These are phyloP conservation scores for Pantelozetes paolii DNA, from an alignment of 2,888 invertebrate species.

Conservation along the genomic window DNA sequence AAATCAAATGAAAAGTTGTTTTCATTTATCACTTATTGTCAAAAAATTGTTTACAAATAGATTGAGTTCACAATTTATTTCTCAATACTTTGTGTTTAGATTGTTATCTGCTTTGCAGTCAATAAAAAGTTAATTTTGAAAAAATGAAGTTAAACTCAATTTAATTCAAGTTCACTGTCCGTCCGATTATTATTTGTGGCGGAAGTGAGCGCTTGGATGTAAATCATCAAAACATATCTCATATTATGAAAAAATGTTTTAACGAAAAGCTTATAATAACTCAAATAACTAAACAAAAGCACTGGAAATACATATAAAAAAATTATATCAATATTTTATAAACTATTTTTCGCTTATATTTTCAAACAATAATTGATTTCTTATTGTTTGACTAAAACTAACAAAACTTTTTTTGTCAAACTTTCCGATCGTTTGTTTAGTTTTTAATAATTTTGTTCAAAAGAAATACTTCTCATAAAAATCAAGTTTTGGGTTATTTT, in stretches of 20 bases:
- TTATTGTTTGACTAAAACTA: not conserved
- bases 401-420: not conserved
- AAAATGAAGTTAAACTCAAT: not conserved
- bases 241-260: not conserved
- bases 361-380: not conserved
- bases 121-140: not conserved
- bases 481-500: too few relatives aligned
- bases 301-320: too few relatives aligned
- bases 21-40: not conserved
- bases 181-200: not conserved
- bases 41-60: not conserved
- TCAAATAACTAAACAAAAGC: too few relatives aligned
- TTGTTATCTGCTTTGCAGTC: not conserved
- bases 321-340: too few relatives aligned
- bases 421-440: not conserved
- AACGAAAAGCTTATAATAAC: not conserved
- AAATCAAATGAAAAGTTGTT: not conserved
- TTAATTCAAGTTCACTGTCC: slow-evolving; percentile 7
- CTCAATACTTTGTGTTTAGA: not conserved
- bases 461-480: too few relatives aligned
- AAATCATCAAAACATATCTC: not conserved
- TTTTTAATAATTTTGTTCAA: not conserved
- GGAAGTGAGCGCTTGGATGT: not conserved
- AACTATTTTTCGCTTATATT: too few relatives aligned
- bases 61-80: not conserved